Evolutionary conservation across 2,888 invertebrate species (phyloP), one percentile per base, ranked within the genome.

Genomic region (Philereme vetulata): DNA sequence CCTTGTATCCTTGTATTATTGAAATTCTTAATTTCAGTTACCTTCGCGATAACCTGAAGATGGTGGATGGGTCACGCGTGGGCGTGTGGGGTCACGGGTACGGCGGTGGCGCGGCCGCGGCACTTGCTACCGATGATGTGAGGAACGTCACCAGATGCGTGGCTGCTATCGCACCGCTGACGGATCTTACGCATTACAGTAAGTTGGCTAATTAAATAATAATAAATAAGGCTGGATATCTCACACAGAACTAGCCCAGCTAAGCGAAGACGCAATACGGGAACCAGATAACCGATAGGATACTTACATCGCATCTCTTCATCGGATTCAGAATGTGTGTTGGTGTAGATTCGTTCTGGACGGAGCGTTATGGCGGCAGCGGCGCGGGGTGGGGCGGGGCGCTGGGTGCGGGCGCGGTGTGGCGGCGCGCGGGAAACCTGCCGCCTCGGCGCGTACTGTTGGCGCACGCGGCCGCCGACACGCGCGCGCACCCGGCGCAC

Each of bases 331-430:
- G 2, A 21, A 21, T 21, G 21, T 21, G 21, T 21, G 21, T 21
- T 21, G 21, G 9, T 33, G 8, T 33, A 33, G 46, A 33, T 36
- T 48, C 98, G 4, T 97, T 95, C 74, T 98, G 97, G 90, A 96
- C 98, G 62, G 98, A 98, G 90, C 94, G 97, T 43, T 97, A 97
- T 86, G 95, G 97, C 93, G 97, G 97, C 0, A 93, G 96, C 92
- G 96, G 96, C 0, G 91, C 93, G 94, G 68, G 94, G 95, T 44
- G 96, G 96, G 88, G 92, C 95, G 74, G 95, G 94, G 54, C 93
- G 93, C 84, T 94, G 94, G 84, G 96, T 94, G 95, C 95, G 62
- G 94, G 96, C 36, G 97, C 97, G 78, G 93, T 97, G 70, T 95
- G 96, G 70, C 94, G 95, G 76, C 94, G 95, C 80, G 97, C 97